Percentiles rank a stretch among this genome's conserved stretches.
Evolutionary conservation across 2,888 invertebrate species (phyloP).

Genomic region (Tachina lurida): DNA sequence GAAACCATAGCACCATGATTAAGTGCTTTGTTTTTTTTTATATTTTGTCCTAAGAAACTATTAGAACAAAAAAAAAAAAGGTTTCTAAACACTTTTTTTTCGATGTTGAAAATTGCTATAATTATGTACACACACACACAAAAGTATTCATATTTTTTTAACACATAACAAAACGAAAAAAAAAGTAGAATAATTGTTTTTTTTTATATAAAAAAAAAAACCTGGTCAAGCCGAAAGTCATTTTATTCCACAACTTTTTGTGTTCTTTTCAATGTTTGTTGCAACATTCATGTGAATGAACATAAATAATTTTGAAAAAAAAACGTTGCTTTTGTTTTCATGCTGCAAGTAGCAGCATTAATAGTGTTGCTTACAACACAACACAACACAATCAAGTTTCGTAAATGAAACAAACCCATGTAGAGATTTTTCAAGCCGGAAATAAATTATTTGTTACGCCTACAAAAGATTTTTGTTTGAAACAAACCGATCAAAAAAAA

Average conservation of each 20-base stretch:
- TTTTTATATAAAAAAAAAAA: conserved; percentile 34
- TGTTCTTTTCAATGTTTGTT: conserved; percentile 13
- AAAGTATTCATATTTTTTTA: conserved; percentile 4
- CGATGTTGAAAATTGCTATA: conserved; percentile 52
- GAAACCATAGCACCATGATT: conserved; percentile 35
- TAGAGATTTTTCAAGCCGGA: conserved; percentile 62
- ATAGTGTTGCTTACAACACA: conserved; percentile 74
- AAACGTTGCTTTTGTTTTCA: conserved; percentile 12
- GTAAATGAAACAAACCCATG: conserved; percentile 42
- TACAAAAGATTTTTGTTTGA: conserved; percentile 53
- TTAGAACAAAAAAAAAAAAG: background rate
- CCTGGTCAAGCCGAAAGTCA: conserved; percentile 60
- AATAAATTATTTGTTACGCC: conserved; percentile 70
- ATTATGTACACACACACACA: conserved; percentile 53
- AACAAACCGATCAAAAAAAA: conserved; percentile 12
- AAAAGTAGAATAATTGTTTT: background rate
- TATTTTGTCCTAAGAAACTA: background rate
- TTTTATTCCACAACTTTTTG: conserved; percentile 36
- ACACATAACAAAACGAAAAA: background rate
- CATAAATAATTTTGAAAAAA: conserved; percentile 3
- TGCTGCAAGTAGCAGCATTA: conserved; percentile 26
- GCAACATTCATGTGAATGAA: conserved; percentile 29
- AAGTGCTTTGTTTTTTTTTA: conserved; percentile 22
- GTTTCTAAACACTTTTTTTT: conserved; percentile 41
- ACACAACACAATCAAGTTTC: conserved; percentile 61